Evolutionary conservation across 2,888 invertebrate genomes (phyloP).

Genomic region (Pachydiplax longipennis): DNA sequence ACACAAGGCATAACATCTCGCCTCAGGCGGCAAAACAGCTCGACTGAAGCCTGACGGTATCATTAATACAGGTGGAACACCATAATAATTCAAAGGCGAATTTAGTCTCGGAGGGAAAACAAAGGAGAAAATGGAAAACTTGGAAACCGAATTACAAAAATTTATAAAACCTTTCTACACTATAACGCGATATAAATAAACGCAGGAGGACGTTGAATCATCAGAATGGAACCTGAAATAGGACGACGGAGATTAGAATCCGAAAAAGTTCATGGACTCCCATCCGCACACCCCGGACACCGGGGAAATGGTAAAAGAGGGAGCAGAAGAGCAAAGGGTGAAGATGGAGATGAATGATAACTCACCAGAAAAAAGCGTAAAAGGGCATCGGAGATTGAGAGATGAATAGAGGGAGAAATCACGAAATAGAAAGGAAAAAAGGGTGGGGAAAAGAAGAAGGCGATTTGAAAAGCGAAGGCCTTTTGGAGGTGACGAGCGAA

Average conservation of each 20-base stretch:
- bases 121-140: too few species aligned
- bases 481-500: background rate
- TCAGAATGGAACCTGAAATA: background rate
- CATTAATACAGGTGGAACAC: too few species aligned
- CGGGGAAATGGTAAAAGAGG: background rate
- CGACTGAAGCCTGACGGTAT: too few species aligned
- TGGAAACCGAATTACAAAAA: too few species aligned
- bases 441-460: too few species aligned
- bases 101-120: too few species aligned
- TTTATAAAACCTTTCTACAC: too few species aligned
- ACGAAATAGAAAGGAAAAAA: background rate
- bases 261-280: background rate
- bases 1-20: too few species aligned
- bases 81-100: too few species aligned
- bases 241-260: background rate
- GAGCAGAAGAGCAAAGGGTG: background rate
- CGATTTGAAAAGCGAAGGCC: background rate
- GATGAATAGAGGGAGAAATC: background rate
- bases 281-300: background rate
- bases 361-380: background rate
- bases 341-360: background rate
- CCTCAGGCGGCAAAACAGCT: too few species aligned
- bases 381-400: background rate
- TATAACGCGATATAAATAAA: too few species aligned
- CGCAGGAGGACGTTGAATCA: too few species aligned